Evolutionary conservation across 2,888 invertebrate genomes (phyloP).

Genomic region (Diaperis boleti): DNA sequence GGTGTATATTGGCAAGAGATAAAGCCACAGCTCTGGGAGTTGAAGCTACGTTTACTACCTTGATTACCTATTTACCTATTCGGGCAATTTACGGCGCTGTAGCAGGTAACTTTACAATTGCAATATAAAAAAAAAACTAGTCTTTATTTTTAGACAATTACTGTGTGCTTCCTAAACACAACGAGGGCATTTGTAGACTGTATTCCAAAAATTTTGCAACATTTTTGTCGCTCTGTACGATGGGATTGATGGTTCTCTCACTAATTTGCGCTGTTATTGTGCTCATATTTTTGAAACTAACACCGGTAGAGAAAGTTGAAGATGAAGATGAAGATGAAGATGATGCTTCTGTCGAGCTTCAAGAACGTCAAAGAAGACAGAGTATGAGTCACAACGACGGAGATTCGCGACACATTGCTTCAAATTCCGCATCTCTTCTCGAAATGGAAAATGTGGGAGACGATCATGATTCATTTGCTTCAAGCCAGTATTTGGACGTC

Average conservation of each 20-base stretch:
- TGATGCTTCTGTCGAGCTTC: slow-evolving; percentile 10
- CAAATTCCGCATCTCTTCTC: slow-evolving; percentile 41
- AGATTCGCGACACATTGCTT: too few species aligned
- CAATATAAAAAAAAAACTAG: background rate
- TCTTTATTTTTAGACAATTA: slow-evolving; percentile 33
- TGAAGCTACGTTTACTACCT: slow-evolving; percentile 68
- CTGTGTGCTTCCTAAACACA: slow-evolving; percentile 11
- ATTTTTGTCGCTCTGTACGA: slow-evolving; percentile 54
- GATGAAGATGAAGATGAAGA: slow-evolving; percentile 24
- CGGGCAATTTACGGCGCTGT: slow-evolving; percentile 74
- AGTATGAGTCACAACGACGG: too few species aligned
- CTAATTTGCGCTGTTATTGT: slow-evolving; percentile 48
- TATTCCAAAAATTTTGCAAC: slow-evolving; percentile 54
- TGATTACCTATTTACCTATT: slow-evolving; percentile 73
- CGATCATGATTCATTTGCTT: slow-evolving; percentile 53
- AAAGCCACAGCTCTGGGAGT: slow-evolving; percentile 73
- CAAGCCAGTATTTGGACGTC: slow-evolving; percentile 11
- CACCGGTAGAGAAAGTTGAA: slow-evolving; percentile 44
- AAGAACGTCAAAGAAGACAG: too few species aligned
- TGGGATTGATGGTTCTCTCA: slow-evolving; percentile 53
- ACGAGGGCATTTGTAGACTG: slow-evolving; percentile 48
- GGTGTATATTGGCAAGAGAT: slow-evolving; percentile 72
- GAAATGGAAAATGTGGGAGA: slow-evolving; percentile 54
- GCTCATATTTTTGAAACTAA: slow-evolving; percentile 47
- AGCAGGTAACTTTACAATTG: slow-evolving; percentile 61